These are phyloP conservation scores for Acanthurus lineatus DNA, from an alignment of 2,797 vertebrate genomes.

Conservation along the genomic window DNA sequence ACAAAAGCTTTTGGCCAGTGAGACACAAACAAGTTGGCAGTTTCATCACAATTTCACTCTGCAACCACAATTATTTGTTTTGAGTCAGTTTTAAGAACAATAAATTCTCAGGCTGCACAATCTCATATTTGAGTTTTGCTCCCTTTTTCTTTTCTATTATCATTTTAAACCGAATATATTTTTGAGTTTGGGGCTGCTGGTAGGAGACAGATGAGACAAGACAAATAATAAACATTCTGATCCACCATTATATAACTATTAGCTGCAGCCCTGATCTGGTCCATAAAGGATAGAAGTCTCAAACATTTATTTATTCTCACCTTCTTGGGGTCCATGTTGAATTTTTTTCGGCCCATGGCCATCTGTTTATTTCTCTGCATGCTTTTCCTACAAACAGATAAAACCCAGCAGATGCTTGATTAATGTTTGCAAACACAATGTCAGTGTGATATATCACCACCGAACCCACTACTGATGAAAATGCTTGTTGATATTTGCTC, in stretches of 20 bases:
- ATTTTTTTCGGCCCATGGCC: conserved; percentile 97
- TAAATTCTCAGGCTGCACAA: not conserved
- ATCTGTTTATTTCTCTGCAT: conserved; percentile 99
- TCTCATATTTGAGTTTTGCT: no score
- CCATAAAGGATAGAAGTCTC: not conserved
- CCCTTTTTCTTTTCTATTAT: not conserved
- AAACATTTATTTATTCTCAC: conserved; percentile 69
- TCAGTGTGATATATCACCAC: not conserved
- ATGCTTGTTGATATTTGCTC: not conserved
- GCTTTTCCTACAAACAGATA: conserved; percentile 90
- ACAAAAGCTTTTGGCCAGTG: no score
- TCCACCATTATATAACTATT: not conserved
- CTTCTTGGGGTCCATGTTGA: conserved; percentile 99
- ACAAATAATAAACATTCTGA: conserved; percentile 10
- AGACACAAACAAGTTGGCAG: not conserved
- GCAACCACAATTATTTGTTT: no score
- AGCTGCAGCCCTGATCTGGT: no score
- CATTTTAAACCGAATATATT: not conserved
- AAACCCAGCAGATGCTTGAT: not conserved
- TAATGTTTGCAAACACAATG: not conserved
- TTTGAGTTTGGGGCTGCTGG: not conserved
- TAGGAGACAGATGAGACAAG: not conserved
- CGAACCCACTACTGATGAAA: not conserved
- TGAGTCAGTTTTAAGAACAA: no score
- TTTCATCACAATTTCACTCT: not conserved